Base-by-base conservation (phyloP, 2,113 vertebrate species). In the Pseudonaja textilis region DNA sequence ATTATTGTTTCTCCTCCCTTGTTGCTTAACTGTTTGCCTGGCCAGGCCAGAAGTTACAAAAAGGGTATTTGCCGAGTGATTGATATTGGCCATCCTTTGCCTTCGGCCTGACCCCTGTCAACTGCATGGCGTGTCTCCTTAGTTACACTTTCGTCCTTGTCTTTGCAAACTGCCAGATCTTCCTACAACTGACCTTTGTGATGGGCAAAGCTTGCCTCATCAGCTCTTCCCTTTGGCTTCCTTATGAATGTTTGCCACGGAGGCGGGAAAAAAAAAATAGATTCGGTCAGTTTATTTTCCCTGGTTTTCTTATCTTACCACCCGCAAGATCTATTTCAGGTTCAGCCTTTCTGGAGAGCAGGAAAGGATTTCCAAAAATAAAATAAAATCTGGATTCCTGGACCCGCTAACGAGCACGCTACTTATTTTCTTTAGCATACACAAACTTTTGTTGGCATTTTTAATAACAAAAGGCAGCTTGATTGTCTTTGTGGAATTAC, bases 31-130 rank as follows among this genome's bases (percentile, higher is more conserved):
- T 94, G 92, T 93, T 94, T 94, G 92, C 89, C 22, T 95, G 0
- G 91, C 92, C 2, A 25, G 96, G 94, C 96, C 90, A 92, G 90
- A 96, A 95, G 96, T 95, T 96, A 94, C 89, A 88, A 95, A 89
- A 93, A 93, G 95, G 96, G 96, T 96, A 93, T 57, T 22, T 93
- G 91, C 74, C 95, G 95, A 97, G 95, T 96, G 96, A 96, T 94
- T 95, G 96, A 92, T 97, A 97, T 96, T 91, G 96, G 95, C 57
- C 3, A 95, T 92, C 93, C 94, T 93, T 85, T 95, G 45, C 92
- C 52, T 90, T 93, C 55, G 95, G 45, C 92, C 92, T 96, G 93
- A 91, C 95, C 96, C 96, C 94, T 85, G 34, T 97, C 97, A 93
- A 93, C 97, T 97, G 96, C 86, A 42, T 88, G 50, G 91, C 93